A percentile compares a stretch with the other conserved stretches of the same genome.
Evolutionary conservation across 2,113 vertebrate genomes (phyloP).

Genomic region (Otis tarda): DNA sequence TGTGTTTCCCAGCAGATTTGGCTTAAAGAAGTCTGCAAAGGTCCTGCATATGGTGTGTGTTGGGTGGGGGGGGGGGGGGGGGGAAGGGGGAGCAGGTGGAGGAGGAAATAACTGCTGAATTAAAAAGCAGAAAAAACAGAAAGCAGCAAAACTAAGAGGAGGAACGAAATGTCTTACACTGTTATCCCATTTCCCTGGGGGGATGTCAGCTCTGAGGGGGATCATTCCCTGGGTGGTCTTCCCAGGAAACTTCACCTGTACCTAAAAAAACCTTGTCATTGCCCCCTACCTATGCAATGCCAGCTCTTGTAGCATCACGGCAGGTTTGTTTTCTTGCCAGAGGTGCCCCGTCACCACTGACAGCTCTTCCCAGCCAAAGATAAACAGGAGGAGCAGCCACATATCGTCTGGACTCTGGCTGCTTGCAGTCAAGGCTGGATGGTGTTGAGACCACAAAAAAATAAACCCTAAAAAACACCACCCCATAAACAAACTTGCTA

Average conservation of each 20-base stretch:
- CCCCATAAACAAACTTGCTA: background rate
- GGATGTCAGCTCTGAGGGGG: background rate
- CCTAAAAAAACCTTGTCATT: background rate
- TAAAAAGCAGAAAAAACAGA: background rate
- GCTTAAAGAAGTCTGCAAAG: background rate
- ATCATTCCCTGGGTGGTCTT: background rate
- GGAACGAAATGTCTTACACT: background rate
- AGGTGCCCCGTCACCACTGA: background rate
- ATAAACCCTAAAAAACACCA: background rate
- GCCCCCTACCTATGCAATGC: background rate
- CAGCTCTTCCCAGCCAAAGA: background rate
- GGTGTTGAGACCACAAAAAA: background rate
- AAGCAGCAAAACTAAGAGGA: background rate
- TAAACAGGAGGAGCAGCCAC: background rate
- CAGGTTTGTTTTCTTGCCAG: background rate
- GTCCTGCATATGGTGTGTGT: rapidly evolving
- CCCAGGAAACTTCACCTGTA: background rate
- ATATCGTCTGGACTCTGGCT: background rate
- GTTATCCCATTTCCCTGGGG: background rate
- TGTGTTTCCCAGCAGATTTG: background rate
- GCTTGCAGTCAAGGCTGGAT: background rate
- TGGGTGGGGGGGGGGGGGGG: background rate
- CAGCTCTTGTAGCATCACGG: background rate
- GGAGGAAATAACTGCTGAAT: background rate
- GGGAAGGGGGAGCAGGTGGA: background rate